Percentiles rank a stretch among this genome's conserved stretches.
Conservation (phyloP, 1,140 invertebrate genomes). For the Procambarus clarkii region DNA sequence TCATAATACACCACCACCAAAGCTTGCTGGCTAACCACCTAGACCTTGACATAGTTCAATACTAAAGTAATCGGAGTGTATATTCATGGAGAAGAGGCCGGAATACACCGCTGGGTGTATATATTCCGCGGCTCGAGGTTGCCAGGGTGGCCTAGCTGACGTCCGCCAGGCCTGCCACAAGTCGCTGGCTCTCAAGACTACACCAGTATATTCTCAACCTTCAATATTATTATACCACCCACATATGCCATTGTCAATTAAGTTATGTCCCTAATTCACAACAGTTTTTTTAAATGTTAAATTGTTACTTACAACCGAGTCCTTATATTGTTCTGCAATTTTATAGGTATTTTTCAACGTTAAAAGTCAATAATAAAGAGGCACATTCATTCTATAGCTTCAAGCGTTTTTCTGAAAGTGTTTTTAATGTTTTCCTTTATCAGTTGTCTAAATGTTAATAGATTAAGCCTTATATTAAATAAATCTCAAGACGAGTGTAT, state of each 20-base stretch:
- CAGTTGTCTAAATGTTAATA: neutral
- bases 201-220: neutral
- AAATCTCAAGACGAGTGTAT: neutral
- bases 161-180: neutral
- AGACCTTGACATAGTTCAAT: too few species aligned
- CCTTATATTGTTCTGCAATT: neutral
- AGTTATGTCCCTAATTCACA: neutral
- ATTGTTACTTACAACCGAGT: neutral
- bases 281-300: neutral
- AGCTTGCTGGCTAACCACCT: too few species aligned
- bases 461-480: neutral
- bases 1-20: too few species aligned
- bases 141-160: neutral
- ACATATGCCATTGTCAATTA: neutral
- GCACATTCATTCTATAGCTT: neutral
- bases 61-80: too few species aligned
- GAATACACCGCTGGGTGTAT: too few species aligned
- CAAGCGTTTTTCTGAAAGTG: neutral
- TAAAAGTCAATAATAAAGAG: neutral
- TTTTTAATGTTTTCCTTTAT: neutral
- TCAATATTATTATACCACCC: neutral
- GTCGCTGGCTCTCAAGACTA: neutral
- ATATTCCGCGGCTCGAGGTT: neutral
- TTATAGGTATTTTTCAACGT: neutral
- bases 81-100: too few species aligned